Conservation (phyloP, 1,140 invertebrate species). For the Subanguina moxae region DNA sequence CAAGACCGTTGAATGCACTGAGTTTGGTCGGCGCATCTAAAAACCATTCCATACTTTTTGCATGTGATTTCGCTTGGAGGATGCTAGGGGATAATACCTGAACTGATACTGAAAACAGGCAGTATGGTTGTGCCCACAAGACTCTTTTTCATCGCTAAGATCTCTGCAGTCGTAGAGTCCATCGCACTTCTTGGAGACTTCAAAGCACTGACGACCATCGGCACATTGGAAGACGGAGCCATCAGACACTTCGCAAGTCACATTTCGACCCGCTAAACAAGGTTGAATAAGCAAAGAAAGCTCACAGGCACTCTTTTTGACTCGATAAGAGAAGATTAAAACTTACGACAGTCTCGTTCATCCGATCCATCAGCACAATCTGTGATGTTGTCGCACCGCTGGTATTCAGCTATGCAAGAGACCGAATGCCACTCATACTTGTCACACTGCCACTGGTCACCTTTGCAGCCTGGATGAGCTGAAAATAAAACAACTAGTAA, state of each 20-base stretch:
- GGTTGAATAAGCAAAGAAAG: too few relatives aligned
- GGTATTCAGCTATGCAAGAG: slow-evolving; percentile 72
- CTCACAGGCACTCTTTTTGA: too few relatives aligned
- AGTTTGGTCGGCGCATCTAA: slow-evolving; percentile 20
- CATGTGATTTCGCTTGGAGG: too few relatives aligned
- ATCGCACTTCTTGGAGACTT: slow-evolving; percentile 79
- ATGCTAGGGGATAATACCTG: slow-evolving; percentile 10
- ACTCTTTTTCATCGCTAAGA: slow-evolving; percentile 77
- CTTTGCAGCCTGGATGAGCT: slow-evolving; percentile 59
- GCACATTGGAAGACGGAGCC: slow-evolving; percentile 65
- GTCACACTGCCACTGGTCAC: slow-evolving; percentile 58
- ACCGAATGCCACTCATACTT: slow-evolving; percentile 36
- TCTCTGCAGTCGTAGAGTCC: slow-evolving; percentile 76
- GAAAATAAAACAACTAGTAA: too few relatives aligned
- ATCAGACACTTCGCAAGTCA: slow-evolving; percentile 52
- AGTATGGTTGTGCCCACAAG: slow-evolving; percentile 63
- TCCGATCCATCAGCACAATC: slow-evolving; percentile 91
- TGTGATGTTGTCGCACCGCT: slow-evolving; percentile 80
- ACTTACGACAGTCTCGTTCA: slow-evolving; percentile 82
- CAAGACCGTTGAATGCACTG: slow-evolving; percentile 71
- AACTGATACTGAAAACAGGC: slow-evolving; percentile 35
- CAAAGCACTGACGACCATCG: slow-evolving; percentile 68
- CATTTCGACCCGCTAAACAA: slow-evolving; percentile 41
- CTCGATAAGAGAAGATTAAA: not conserved
- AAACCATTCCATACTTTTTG: too few relatives aligned